Evolutionary conservation across 35 echinoderm and acorn worm genomes (phyloP), one percentile per base, ranked within the genome.

Genomic region (Hemicentrotus pulcherrimus): DNA sequence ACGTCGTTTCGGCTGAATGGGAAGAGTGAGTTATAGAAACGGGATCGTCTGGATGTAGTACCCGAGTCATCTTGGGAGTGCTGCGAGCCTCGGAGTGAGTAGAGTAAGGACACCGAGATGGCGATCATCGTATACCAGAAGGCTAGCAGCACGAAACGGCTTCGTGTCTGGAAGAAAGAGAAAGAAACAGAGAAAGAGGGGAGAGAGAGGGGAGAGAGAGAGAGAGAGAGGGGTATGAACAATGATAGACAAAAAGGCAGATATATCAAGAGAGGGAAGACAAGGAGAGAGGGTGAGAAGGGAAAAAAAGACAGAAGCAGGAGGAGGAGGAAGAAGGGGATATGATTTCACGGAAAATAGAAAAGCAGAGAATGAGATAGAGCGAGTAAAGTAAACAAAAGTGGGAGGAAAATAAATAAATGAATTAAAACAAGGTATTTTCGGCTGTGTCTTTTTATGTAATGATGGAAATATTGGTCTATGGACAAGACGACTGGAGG

Each of bases 1-100:
- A 58, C 48, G 14, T 32, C 45, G n/a, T 93, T 58, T 47, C 46
- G 91, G 45, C 13, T 47, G 46, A 47, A 58, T 31, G 91, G 30
- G 28, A 93, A 93, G 10, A 93, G 11, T 18, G 48, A 24, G 91
- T 58, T 93, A 47, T 93, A 93, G 91, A 93, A 93, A 28, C 91
- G 46, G 11, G 91, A 93, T 13, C 14, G 48, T 6, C 48, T 32
- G 32, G 32, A 47, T 58, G 46, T 58, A 5, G 46, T 93, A 47
- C 32, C 46, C 12, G 88, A 45, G 32, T 31, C 46, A 58, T 93
- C 91, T 31, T 93, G 91, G 32, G 91, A 48, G 91, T 58, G 91
- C 31, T 16, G 32, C 32, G 32, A 14, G 11, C 10, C 46, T 47
- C 48, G 35, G 46, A 93, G 46, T 3, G 48, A 52, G n/a, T 93